A percentile compares a stretch with the other conserved stretches of the same genome.
Conservation (phyloP, 2,888 invertebrate genomes). For the Diachrysia chrysitis region DNA sequence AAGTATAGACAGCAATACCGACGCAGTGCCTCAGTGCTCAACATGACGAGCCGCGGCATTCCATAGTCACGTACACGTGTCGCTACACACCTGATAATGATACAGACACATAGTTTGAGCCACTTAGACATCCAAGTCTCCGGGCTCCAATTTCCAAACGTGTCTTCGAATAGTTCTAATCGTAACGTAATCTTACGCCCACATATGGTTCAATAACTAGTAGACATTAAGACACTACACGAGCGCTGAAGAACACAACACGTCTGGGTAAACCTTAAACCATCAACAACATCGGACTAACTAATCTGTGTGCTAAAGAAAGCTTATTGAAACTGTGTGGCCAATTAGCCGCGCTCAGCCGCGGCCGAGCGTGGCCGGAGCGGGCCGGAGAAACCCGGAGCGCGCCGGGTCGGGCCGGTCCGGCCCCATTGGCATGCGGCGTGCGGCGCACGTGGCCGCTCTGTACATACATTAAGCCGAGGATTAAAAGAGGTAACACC, state of each 20-base stretch:
- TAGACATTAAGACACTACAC: neutral
- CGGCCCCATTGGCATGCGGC: conserved; percentile 20
- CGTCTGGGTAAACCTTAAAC: neutral
- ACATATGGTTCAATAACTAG: neutral
- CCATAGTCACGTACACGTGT: too few species aligned
- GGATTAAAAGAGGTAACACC: conserved; percentile 8
- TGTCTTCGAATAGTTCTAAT: neutral
- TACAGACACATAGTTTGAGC: too few species aligned
- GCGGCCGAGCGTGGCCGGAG: neutral
- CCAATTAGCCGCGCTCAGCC: conserved; percentile 14
- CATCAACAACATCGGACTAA: conserved; percentile 9
- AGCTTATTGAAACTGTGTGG: conserved; percentile 11
- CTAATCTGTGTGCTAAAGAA: conserved; percentile 11
- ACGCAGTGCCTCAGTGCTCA: too few species aligned
- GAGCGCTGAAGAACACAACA: neutral
- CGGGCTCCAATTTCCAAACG: too few species aligned
- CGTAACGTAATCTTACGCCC: neutral
- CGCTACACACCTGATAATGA: too few species aligned
- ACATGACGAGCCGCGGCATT: too few species aligned
- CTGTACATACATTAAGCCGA: conserved; percentile 17
- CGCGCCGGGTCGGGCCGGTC: neutral
- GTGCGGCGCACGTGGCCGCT: conserved; percentile 9
- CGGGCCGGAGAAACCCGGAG: neutral
- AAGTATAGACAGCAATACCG: too few species aligned
- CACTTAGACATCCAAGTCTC: too few species aligned